These are phyloP conservation scores for Scolopax mira DNA, from an alignment of 2,113 vertebrate genomes.

Conservation along the genomic window DNA sequence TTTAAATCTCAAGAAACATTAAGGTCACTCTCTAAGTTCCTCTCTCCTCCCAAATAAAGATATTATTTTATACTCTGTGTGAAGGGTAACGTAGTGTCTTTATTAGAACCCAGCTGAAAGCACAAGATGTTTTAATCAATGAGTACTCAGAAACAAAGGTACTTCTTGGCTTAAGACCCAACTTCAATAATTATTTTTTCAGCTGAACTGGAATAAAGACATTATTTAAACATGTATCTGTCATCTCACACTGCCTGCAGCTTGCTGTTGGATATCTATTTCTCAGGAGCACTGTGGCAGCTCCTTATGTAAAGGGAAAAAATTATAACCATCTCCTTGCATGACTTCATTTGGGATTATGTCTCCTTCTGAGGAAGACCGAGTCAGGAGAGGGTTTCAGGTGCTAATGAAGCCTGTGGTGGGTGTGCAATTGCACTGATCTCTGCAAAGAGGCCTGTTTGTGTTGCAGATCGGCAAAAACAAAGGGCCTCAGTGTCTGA, in stretches of 20 bases:
- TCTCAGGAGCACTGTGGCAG: constrained; percentile 12
- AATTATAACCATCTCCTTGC: neutral
- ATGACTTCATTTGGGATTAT: neutral
- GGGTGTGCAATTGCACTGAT: neutral
- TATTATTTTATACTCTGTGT: neutral
- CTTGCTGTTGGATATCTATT: constrained; percentile 15
- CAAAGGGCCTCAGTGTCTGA: neutral
- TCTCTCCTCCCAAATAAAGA: neutral
- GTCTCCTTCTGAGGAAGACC: too few relatives aligned
- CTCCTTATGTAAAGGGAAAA: neutral
- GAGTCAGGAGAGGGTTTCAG: neutral
- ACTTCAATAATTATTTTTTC: constrained; percentile 55
- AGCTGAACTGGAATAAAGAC: constrained; percentile 52
- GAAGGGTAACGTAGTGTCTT: neutral
- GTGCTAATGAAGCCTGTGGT: neutral
- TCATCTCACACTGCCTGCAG: constrained; percentile 7
- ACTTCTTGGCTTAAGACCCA: constrained; percentile 37
- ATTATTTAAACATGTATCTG: constrained; percentile 56
- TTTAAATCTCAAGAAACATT: constrained; percentile 35
- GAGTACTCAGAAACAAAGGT: constrained; percentile 40
- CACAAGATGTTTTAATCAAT: constrained; percentile 36
- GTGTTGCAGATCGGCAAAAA: neutral
- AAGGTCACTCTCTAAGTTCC: constrained; percentile 10
- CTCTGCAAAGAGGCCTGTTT: neutral
- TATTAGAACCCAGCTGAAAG: constrained; percentile 18